Conservation (phyloP, 2,113 vertebrate species). For the Melanerpes formicivorus region DNA sequence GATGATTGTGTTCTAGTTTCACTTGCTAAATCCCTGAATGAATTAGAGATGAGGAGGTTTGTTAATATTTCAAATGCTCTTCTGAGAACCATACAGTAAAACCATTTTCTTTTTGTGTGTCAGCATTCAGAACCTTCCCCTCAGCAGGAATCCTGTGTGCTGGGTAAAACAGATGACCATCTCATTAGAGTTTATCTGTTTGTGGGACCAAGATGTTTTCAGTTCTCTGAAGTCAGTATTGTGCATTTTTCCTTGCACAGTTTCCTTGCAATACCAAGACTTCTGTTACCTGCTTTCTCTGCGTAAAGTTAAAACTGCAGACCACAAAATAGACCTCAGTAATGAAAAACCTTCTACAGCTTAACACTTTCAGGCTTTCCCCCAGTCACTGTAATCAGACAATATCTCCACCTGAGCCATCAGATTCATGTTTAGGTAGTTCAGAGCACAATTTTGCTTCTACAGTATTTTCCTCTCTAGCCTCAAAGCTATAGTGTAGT, state of each 20-base stretch:
- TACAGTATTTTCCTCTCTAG: background rate
- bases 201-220: background rate
- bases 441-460: background rate
- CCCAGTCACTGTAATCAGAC: background rate
- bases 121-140: background rate
- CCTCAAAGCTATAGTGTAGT: background rate
- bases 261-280: background rate
- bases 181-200: background rate
- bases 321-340: background rate
- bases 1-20: background rate
- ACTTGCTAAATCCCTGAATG: background rate
- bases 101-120: background rate
- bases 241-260: background rate
- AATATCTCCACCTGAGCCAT: background rate
- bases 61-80: background rate
- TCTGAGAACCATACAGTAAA: background rate
- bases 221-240: background rate
- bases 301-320: background rate
- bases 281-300: background rate
- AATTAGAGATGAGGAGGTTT: background rate
- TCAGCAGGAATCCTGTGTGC: background rate
- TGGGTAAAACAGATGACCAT: constrained; percentile 32
- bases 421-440: background rate
- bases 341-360: background rate
- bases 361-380: background rate